Conservation (phyloP, 2,888 invertebrate genomes). For the Ligdia adustata region DNA sequence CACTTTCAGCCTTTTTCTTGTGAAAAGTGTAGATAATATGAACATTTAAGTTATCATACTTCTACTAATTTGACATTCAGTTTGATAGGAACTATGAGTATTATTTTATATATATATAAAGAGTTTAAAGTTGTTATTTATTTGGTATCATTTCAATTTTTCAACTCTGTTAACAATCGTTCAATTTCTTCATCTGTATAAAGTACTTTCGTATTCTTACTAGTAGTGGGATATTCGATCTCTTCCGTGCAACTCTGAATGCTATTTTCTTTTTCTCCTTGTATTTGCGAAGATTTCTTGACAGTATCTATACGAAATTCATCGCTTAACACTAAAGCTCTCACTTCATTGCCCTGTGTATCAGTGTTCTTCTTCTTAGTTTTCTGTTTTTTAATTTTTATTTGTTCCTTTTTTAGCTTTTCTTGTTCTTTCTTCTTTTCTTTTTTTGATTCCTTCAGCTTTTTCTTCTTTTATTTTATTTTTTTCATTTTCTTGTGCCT, state of each 20-base stretch:
- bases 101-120: too few species aligned
- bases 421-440: conserved; percentile 2
- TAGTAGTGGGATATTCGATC: neutral
- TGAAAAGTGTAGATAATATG: too few species aligned
- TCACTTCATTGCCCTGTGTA: neutral
- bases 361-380: neutral
- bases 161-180: neutral
- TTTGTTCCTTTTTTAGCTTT: conserved; percentile 1
- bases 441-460: conserved; percentile 8
- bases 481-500: conserved; percentile 3
- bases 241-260: neutral
- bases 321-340: neutral
- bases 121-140: too few species aligned
- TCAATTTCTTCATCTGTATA: neutral
- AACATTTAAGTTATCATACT: neutral
- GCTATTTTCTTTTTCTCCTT: neutral
- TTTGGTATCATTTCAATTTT: too few species aligned
- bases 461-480: conserved; percentile 13
- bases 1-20: neutral
- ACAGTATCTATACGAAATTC: neutral
- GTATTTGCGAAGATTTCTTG: neutral
- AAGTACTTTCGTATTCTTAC: neutral
- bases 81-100: neutral
- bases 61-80: neutral
- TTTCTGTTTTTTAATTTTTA: conserved; percentile 1